Percentiles rank a stretch among this genome's conserved stretches.
These are phyloP conservation scores for Aphodius granarius DNA, from an alignment of 2,888 invertebrate species.

Conservation along the genomic window DNA sequence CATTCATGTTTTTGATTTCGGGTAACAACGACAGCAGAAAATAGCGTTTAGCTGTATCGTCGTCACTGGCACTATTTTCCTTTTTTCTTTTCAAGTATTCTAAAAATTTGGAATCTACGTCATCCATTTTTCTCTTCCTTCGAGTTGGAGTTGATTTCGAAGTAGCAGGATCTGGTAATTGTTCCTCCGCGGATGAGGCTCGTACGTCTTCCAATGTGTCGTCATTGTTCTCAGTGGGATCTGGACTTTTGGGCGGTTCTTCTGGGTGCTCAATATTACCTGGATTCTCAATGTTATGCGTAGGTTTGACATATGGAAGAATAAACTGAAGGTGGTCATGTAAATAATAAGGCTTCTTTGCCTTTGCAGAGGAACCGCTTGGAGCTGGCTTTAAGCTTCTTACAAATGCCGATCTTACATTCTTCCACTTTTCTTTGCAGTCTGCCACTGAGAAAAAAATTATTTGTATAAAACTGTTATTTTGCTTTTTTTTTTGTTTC, in stretches of 20 bases:
- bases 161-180: too few relatives aligned
- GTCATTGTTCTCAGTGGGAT: too few relatives aligned
- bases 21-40: not conserved
- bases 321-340: not conserved
- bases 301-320: too few relatives aligned
- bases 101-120: not conserved
- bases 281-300: not conserved
- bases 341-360: constrained; percentile 11
- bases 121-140: not conserved
- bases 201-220: too few relatives aligned
- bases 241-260: too few relatives aligned
- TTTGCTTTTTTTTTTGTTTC: constrained; percentile 17
- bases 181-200: too few relatives aligned
- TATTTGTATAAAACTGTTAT: not conserved
- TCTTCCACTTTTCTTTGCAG: constrained; percentile 33
- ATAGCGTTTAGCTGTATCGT: not conserved
- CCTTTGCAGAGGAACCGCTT: constrained; percentile 8
- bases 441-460: constrained; percentile 24
- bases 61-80: not conserved
- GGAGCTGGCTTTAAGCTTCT: not conserved
- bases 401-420: constrained; percentile 13
- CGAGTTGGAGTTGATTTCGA: too few relatives aligned
- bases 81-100: not conserved
- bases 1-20: not conserved
- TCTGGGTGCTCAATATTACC: too few relatives aligned